Conservation (phyloP, 2,113 vertebrate genomes). For the Cyanoliseus patagonus region DNA sequence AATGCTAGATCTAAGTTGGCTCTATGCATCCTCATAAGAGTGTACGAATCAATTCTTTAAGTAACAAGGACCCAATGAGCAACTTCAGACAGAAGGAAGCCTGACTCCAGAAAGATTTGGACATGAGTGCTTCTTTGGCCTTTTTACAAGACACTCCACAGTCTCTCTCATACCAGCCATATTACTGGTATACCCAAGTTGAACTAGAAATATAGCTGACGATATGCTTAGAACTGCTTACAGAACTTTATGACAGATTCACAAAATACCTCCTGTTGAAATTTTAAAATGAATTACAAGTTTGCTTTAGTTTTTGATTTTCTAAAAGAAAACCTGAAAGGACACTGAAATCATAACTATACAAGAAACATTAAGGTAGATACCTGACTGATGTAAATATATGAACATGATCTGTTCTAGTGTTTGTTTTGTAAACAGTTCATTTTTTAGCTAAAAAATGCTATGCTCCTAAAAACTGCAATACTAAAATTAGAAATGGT, state of each 20-base stretch:
- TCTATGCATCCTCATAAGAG: neutral
- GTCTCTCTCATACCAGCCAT: neutral
- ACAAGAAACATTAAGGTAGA: neutral
- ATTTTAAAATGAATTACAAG: neutral
- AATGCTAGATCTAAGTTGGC: neutral
- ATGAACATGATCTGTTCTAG: neutral
- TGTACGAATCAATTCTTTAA: neutral
- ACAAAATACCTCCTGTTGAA: neutral
- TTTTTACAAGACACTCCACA: neutral
- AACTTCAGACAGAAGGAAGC: neutral
- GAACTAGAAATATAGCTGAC: neutral
- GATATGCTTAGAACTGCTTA: neutral
- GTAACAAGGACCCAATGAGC: neutral
- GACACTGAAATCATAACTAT: neutral
- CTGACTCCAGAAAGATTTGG: neutral
- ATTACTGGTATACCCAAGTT: neutral
- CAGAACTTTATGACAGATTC: neutral
- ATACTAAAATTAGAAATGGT: neutral
- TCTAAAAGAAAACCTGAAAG: neutral
- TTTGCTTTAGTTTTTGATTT: neutral
- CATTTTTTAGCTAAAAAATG: neutral
- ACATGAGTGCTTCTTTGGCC: neutral
- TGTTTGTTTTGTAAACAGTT: neutral
- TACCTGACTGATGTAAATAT: neutral
- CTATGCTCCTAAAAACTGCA: neutral